These are phyloP conservation scores for Circaetus cinerascens DNA, from an alignment of 2,113 vertebrate species.

Conservation along the genomic window DNA sequence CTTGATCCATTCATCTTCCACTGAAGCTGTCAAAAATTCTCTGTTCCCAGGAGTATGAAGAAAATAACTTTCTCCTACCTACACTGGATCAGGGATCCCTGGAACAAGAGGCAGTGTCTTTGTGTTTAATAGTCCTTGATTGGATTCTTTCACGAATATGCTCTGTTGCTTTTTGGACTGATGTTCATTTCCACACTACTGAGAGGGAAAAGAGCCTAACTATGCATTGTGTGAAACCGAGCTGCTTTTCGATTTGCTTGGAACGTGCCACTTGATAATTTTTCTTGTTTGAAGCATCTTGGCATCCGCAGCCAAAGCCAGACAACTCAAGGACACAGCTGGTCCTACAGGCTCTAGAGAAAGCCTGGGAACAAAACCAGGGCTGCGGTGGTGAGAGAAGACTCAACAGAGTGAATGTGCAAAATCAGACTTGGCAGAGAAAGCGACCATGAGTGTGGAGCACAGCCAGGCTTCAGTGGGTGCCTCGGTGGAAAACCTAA, in stretches of 20 bases:
- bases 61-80: not conserved
- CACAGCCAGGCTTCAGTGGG: not conserved
- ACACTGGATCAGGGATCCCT: not conserved
- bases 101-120: not conserved
- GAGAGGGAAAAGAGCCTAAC: not conserved
- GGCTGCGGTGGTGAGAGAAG: conserved; percentile 8
- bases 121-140: not conserved
- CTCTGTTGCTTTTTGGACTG: not conserved
- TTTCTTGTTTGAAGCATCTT: conserved; percentile 42
- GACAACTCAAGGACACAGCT: conserved; percentile 58
- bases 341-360: conserved; percentile 41
- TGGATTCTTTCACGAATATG: not conserved
- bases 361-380: conserved; percentile 39
- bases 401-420: not conserved
- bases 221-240: not conserved
- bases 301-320: not conserved
- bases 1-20: not conserved
- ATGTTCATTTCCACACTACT: not conserved
- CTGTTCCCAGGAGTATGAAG: not conserved
- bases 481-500: not conserved
- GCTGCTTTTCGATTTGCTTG: not conserved
- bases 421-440: conserved; percentile 40
- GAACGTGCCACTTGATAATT: not conserved
- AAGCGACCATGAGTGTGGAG: not conserved
- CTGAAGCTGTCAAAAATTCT: not conserved